Conservation (phyloP, 1,140 invertebrate genomes). For the Gryon sp. region DNA sequence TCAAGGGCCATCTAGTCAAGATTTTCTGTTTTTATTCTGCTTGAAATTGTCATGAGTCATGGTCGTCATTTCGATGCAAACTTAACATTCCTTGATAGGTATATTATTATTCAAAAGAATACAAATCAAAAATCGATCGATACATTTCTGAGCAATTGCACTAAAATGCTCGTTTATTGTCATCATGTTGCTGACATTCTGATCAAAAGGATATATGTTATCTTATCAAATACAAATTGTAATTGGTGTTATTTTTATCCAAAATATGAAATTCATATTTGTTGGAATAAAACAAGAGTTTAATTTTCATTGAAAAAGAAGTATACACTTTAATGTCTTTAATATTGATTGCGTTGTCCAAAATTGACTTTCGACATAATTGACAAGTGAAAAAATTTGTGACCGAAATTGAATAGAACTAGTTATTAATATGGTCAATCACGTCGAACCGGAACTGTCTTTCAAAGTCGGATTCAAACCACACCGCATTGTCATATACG, state of each 20-base stretch:
- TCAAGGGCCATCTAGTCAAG: conserved; percentile 62
- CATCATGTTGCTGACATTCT: conserved; percentile 9
- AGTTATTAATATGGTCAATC: conserved; percentile 60
- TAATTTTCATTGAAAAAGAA: too few relatives aligned
- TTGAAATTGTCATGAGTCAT: conserved; percentile 65
- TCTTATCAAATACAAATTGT: too few relatives aligned
- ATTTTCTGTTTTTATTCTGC: conserved; percentile 28
- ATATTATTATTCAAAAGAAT: conserved; percentile 52
- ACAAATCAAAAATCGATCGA: too few relatives aligned
- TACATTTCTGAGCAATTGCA: too few relatives aligned
- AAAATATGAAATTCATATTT: too few relatives aligned
- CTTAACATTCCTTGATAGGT: conserved; percentile 60
- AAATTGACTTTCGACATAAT: conserved; percentile 30
- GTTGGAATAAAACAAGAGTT: too few relatives aligned
- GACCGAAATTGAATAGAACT: conserved; percentile 39
- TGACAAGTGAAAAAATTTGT: conserved; percentile 40
- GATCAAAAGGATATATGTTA: too few relatives aligned
- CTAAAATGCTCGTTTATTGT: too few relatives aligned
- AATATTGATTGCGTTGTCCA: conserved; percentile 12
- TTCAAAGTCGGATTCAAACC: conserved; percentile 52
- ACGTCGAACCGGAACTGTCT: conserved; percentile 59
- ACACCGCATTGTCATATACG: conserved; percentile 55
- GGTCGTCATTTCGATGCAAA: conserved; percentile 42
- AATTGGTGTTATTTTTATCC: too few relatives aligned
- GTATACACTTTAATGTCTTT: neutral